Percentiles rank a stretch among this genome's conserved stretches.
Conservation (phyloP, 2,797 vertebrate genomes). For the Graptemys geographica region DNA sequence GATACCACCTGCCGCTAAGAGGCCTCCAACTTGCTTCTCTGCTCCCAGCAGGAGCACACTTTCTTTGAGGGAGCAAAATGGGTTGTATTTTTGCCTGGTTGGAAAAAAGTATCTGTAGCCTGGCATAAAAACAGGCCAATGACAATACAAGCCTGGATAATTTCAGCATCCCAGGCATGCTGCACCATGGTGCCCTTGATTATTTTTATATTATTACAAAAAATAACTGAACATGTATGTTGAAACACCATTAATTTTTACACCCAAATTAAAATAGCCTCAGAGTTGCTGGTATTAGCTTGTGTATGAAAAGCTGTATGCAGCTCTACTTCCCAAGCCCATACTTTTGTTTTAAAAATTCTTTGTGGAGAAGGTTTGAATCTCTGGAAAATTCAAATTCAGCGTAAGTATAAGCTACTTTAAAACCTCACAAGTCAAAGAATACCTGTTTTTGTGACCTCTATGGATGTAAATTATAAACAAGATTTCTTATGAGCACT, state of each 20-base stretch:
- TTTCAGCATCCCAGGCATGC: not conserved
- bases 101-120: not conserved
- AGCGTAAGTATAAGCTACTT: not conserved
- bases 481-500: slow-evolving; percentile 27
- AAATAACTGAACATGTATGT: not conserved
- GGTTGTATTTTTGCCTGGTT: not conserved
- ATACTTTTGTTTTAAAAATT: not conserved
- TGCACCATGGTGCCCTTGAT: not conserved
- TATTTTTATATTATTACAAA: not conserved
- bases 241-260: not conserved
- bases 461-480: not conserved
- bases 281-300: not conserved
- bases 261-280: not conserved
- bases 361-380: not conserved
- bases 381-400: slow-evolving; percentile 18
- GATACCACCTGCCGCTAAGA: not conserved
- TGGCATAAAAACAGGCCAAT: not conserved
- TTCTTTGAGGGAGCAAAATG: not conserved
- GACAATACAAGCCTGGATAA: not conserved
- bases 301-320: not conserved
- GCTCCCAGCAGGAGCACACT: not conserved
- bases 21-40: not conserved
- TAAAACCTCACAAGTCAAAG: not conserved
- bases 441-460: slow-evolving; percentile 10
- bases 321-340: not conserved